These are phyloP conservation scores for Drosophila serrata DNA, from an alignment of 1,140 invertebrate species.

Conservation along the genomic window DNA sequence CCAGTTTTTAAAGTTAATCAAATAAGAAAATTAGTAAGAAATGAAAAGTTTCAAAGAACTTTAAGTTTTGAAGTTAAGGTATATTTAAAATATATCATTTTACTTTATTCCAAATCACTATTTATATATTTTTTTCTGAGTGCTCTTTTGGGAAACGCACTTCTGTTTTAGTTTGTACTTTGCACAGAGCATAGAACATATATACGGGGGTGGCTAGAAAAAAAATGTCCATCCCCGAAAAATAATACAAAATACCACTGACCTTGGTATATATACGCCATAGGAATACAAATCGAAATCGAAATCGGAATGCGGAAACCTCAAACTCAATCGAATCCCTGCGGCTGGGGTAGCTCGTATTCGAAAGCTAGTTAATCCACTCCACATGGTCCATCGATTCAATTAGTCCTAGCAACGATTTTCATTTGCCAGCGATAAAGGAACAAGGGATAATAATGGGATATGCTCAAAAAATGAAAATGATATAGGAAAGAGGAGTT, in stretches of 20 bases:
- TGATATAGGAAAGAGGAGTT: not conserved
- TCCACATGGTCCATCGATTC: constrained; percentile 46
- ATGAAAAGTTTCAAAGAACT: too few species aligned
- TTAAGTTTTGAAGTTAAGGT: too few species aligned
- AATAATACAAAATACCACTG: constrained; percentile 20
- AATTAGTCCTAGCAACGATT: constrained; percentile 32
- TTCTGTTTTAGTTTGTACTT: constrained; percentile 14
- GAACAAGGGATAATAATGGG: constrained; percentile 5
- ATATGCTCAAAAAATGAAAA: constrained; percentile 6
- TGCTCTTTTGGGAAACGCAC: constrained; percentile 13
- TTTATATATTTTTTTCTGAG: constrained; percentile 1
- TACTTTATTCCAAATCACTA: not conserved
- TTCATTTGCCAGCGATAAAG: constrained; percentile 26
- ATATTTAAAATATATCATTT: not conserved
- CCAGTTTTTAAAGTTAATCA: not conserved
- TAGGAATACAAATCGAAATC: constrained; percentile 16
- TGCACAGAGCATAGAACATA: not conserved
- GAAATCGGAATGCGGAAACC: constrained; percentile 43
- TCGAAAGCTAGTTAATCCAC: constrained; percentile 44
- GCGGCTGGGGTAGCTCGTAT: constrained; percentile 13
- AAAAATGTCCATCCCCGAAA: constrained; percentile 29
- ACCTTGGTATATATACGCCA: constrained; percentile 28
- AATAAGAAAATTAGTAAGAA: not conserved
- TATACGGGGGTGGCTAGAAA: constrained; percentile 25
- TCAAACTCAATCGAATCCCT: constrained; percentile 35